Evolutionary conservation across 2,797 vertebrate species (phyloP).

Genomic region (Chaetophractus vellerosus): DNA sequence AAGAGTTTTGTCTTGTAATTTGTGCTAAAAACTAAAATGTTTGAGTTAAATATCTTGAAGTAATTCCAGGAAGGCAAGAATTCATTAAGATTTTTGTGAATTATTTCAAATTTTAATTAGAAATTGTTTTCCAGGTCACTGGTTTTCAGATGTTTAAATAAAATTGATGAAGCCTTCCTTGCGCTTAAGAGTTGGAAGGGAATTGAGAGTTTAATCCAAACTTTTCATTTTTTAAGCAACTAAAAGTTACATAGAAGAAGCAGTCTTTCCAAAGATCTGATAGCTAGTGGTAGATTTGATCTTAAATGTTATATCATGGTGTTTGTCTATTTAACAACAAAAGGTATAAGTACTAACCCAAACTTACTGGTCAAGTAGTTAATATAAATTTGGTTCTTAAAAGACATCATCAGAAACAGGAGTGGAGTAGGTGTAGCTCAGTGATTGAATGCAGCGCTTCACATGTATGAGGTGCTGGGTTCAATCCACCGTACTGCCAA

Average conservation of each 20-base stretch:
- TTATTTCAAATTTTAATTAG: slow-evolving; percentile 45
- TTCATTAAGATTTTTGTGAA: background rate
- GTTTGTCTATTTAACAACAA: background rate
- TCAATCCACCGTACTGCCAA: no score
- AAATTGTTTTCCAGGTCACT: slow-evolving; percentile 14
- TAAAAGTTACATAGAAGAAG: background rate
- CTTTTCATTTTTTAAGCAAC: slow-evolving; percentile 23
- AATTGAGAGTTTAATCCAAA: slow-evolving; percentile 30
- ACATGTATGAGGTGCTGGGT: no score
- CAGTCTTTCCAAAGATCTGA: background rate
- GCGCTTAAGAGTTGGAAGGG: background rate
- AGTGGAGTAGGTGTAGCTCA: no score
- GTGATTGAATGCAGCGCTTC: no score
- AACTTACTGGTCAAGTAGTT: background rate
- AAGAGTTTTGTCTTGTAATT: background rate
- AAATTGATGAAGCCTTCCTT: background rate
- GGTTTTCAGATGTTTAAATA: slow-evolving; percentile 28
- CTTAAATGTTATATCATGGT: background rate
- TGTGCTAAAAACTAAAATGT: background rate
- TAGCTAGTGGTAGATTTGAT: background rate
- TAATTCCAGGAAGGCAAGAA: background rate
- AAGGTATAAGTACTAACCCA: background rate
- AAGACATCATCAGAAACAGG: background rate
- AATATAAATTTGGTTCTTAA: slow-evolving; percentile 7
- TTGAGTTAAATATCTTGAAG: slow-evolving; percentile 34